Base-by-base conservation (phyloP, 2,113 vertebrate species). In the Vombatus ursinus region DNA sequence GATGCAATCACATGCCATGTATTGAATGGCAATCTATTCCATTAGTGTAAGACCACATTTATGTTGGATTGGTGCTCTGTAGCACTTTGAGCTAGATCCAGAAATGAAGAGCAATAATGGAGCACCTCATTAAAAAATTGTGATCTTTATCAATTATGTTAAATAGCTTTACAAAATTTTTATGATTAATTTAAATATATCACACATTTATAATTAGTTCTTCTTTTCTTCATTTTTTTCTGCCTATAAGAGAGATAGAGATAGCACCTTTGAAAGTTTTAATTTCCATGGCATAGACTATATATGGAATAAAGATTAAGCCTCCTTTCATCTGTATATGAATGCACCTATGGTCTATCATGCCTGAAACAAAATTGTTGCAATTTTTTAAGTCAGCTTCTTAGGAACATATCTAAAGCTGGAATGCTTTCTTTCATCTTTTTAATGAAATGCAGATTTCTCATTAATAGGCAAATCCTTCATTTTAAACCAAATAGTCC, bases 401-500 rank as follows among this genome's bases (percentile, higher is more conserved):
- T 52, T 28, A 93, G 11, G 51, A 93, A 37, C 89, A 94, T 89
- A 93, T n/a, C 52, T 93, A 50, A 92, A 52, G 0, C 50, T 11
- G 94, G 68, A 89, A 26, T 3, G 47, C 16, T 89, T 52, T 23
- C n/a, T 91, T 90, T 89, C 26, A 50, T 95, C 23, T 94, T n/a
- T 61, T 26, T n/a, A 89, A 26, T 90, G 28, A 95, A 90, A 52
- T 93, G 0, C n/a, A 22, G 16, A 44, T 84, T 84, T 22, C 68
- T 84, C n/a, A 84, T 84, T 84, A 68, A 37, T 37, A 96, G 91
- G 12, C 6, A 44, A 91, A 11, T 89, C 44, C 68, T 89, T 50
- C 37, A 52, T 94, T 90, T 92, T 84, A 93, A 84, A 19, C 93
- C 25, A 14, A 91, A 91, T 84, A 89, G 90, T 92, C 91, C 48